These are phyloP conservation scores for Cheilosia vulpina DNA, from an alignment of 2,888 invertebrate genomes.

Conservation along the genomic window DNA sequence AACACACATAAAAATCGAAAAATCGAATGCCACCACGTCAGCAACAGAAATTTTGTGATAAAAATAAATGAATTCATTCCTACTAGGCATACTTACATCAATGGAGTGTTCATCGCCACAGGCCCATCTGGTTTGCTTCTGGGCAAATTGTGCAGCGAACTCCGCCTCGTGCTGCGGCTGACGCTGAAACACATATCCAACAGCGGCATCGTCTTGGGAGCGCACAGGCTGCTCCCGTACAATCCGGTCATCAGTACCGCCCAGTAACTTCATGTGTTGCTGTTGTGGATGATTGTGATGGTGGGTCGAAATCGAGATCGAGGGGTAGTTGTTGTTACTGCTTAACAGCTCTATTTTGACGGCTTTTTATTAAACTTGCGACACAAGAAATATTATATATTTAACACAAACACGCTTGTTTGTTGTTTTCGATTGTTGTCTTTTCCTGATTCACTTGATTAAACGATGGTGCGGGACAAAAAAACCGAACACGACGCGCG, in stretches of 20 bases:
- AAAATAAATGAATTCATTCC: neutral
- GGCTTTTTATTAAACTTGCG: constrained; percentile 76
- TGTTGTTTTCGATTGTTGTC: constrained; percentile 3
- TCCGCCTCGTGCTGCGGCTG: constrained; percentile 91
- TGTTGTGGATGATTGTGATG: constrained; percentile 79
- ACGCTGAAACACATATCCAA: constrained; percentile 95
- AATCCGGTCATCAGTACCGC: constrained; percentile 87
- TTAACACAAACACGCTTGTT: constrained; percentile 16
- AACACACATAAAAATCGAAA: no score
- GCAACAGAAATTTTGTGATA: neutral
- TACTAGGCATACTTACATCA: constrained; percentile 87
- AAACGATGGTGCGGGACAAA: constrained; percentile 1
- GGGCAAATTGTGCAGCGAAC: constrained; percentile 88
- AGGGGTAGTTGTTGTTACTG: constrained; percentile 79
- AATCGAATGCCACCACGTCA: neutral
- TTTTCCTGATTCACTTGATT: constrained; percentile 46
- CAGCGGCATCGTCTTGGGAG: constrained; percentile 95
- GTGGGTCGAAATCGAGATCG: constrained; percentile 82
- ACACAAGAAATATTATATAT: constrained; percentile 52
- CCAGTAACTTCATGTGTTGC: constrained; percentile 91
- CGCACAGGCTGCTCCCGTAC: constrained; percentile 82
- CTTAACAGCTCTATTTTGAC: constrained; percentile 84
- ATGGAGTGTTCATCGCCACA: constrained; percentile 94
- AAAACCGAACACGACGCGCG: constrained; percentile 40
- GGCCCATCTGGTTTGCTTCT: constrained; percentile 92